Base-by-base conservation (phyloP, 1,140 invertebrate genomes). In the Eueides isabella region DNA sequence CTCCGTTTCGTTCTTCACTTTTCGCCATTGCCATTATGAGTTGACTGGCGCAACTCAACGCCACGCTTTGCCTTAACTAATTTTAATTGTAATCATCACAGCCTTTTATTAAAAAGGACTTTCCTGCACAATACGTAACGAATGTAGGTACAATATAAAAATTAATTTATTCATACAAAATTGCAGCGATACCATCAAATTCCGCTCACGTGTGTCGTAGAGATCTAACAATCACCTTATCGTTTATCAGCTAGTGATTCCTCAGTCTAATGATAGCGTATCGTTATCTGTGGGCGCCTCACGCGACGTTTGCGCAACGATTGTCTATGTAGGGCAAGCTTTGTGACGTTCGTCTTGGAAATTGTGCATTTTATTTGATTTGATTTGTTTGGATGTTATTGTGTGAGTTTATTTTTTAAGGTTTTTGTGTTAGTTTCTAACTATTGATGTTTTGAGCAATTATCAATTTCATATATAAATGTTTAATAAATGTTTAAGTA, bases 291-390 rank as follows among this genome's bases (percentile, higher is more conserved):
- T 30, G 61, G 75, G 75, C 75, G 70, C 75, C 71, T 69, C 75
- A 72, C 75, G 75, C 75, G 70, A 72, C 74, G 66, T 61, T 74
- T 75, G 67, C 68, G 68, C 68, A 75, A 75, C 67, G 19, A 69
- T 70, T 38, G 55, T 63, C 19, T 55, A 62, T 63, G 26, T 63
- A 31, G 61, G 48, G 48, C 48, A 55, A 63, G 5, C 28, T 19
- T 19, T 30, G 29, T 19, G 61, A 63, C 61, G 61, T n/a, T n/a
- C 16, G 28, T 61, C 12, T 63, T 63, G 23, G n/a, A 26, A 55
- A 55, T 55, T 55, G 23, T 55, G 48, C n/a, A 55, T 55, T 55
- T 1, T 23, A 7, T 55, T 55, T 19, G 26, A 12, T 62, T n/a
- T 63, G 7, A 30, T 16, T 6, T 23, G 0, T 44, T 6, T 44